Conservation (phyloP, 1,140 invertebrate species). For the Rhopalosiphum padi region DNA sequence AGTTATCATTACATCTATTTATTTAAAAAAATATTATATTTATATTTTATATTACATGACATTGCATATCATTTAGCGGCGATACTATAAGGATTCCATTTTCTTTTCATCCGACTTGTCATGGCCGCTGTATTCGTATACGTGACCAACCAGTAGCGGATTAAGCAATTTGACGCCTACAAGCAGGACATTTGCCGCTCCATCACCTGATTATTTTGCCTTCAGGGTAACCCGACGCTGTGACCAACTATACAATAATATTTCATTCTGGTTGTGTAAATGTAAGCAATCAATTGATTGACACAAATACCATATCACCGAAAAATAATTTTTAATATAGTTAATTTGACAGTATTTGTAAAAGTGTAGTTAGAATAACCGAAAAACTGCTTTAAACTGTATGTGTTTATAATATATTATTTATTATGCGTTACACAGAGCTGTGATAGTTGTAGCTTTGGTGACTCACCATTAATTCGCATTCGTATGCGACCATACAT, state of each 20-base stretch:
- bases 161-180: no score
- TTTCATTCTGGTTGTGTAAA: no score
- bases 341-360: not conserved
- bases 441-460: not conserved
- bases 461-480: not conserved
- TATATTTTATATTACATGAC: no score
- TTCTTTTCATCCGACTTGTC: accelerated
- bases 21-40: not conserved
- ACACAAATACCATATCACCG: accelerated
- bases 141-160: no score
- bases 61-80: no score
- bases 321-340: not conserved
- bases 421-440: not conserved
- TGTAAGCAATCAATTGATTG: not conserved
- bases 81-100: not conserved
- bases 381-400: no score
- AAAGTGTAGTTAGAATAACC: not conserved
- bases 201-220: no score
- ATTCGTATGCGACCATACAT: not conserved
- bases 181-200: no score
- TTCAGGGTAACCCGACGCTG: no score
- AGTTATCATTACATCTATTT: not conserved
- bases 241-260: no score
- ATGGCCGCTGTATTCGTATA: no score
- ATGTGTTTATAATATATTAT: no score